Conservation (phyloP, 2,888 invertebrate genomes). For the Conomelus anceps region DNA sequence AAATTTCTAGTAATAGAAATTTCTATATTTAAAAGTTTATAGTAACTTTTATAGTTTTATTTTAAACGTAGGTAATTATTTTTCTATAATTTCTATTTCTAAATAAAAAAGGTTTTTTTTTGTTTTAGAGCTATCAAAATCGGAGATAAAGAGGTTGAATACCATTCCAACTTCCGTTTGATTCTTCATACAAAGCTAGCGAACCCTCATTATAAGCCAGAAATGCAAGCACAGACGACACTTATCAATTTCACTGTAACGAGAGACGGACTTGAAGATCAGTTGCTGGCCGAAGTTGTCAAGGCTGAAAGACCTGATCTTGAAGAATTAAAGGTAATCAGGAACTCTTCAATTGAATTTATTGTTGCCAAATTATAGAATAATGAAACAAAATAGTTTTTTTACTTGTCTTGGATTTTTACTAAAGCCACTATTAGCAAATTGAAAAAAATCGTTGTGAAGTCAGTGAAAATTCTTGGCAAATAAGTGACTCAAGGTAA, state of each 20-base stretch:
- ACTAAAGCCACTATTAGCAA: no score
- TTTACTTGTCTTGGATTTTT: no score
- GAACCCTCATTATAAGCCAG: constrained; percentile 96
- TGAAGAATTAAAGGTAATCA: constrained; percentile 76
- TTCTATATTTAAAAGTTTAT: no score
- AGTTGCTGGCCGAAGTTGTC: constrained; percentile 90
- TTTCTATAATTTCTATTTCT: neutral
- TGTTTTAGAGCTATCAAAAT: constrained; percentile 80
- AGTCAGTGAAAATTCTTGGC: no score
- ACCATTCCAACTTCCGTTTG: constrained; percentile 75
- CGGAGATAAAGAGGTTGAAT: constrained; percentile 94
- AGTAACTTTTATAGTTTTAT: neutral
- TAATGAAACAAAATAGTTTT: no score
- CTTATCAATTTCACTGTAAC: constrained; percentile 96
- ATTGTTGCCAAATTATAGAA: no score
- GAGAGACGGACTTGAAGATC: constrained; percentile 91
- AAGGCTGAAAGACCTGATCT: constrained; percentile 94
- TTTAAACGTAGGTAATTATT: neutral
- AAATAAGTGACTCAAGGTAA: no score
- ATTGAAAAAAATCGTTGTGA: no score
- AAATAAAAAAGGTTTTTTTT: neutral
- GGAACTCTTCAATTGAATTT: neutral
- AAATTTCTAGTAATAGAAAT: neutral
- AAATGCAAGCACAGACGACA: constrained; percentile 97
- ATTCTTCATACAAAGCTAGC: constrained; percentile 92